Percentiles rank a stretch among this genome's conserved stretches.
phyloP scores from a whole-genome alignment of 2,888 invertebrate genomes.

The Allolobophora icterica region DNA sequence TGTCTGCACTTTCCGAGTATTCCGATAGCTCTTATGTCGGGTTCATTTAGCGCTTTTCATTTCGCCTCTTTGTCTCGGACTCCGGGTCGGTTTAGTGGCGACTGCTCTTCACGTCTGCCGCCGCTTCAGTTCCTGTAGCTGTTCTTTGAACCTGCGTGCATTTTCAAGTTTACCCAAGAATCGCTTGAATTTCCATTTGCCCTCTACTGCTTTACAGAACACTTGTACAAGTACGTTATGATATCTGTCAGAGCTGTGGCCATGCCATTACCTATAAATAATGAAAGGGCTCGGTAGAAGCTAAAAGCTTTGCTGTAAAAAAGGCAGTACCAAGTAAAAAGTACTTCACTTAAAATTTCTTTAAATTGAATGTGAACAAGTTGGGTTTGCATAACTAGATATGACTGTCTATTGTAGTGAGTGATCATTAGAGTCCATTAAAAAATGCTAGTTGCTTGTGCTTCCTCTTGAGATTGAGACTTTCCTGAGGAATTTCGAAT shows the following conservation, averaged over 20 bases:
- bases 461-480: neutral
- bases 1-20: slow-evolving; percentile 3
- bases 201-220: neutral
- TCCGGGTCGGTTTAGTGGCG: neutral
- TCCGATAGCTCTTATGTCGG: slow-evolving; percentile 17
- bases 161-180: neutral
- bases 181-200: neutral
- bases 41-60: slow-evolving; percentile 7
- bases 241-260: neutral
- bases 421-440: neutral
- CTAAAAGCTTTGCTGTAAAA: neutral
- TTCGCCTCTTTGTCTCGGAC: neutral
- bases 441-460: neutral
- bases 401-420: neutral
- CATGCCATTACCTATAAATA: neutral
- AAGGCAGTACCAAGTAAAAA: neutral
- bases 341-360: neutral
- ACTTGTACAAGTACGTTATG: slow-evolving; percentile 8
- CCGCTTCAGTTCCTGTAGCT: neutral
- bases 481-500: neutral
- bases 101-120: neutral
- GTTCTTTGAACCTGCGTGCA: slow-evolving; percentile 6
- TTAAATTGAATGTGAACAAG: neutral
- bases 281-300: neutral
- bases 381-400: neutral